Conservation (phyloP, 2,888 invertebrate genomes). For the Sarcophaga rosellei region DNA sequence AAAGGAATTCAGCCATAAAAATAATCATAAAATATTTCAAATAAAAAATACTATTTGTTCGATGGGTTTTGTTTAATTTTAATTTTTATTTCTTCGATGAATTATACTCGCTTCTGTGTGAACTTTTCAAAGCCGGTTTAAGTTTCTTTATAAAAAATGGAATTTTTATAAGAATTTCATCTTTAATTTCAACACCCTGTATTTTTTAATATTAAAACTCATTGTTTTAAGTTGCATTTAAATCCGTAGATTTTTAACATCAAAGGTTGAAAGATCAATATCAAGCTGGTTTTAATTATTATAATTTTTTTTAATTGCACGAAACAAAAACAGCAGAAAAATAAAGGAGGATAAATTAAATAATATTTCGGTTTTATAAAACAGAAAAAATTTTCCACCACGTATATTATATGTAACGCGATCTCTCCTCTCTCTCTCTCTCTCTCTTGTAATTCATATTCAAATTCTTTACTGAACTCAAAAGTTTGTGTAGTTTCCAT, state of each 20-base stretch:
- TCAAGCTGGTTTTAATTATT: constrained; percentile 3
- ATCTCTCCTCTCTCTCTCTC: too few relatives aligned
- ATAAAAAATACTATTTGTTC: too few relatives aligned
- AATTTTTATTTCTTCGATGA: too few relatives aligned
- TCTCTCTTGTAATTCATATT: constrained; percentile 16
- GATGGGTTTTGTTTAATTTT: too few relatives aligned
- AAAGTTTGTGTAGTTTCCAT: background rate
- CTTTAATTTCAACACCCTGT: background rate
- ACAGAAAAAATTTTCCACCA: too few relatives aligned
- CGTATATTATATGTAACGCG: too few relatives aligned
- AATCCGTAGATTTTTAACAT: background rate
- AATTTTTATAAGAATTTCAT: background rate
- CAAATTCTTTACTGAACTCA: constrained; percentile 47
- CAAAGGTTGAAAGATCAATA: constrained; percentile 28
- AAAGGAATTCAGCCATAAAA: too few relatives aligned
- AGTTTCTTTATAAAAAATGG: too few relatives aligned
- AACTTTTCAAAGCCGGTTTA: too few relatives aligned
- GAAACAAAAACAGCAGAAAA: background rate
- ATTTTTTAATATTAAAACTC: constrained; percentile 1
- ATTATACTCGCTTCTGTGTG: too few relatives aligned
- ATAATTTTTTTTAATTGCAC: constrained; percentile 14
- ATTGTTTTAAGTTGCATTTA: constrained; percentile 5
- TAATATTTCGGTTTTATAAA: background rate
- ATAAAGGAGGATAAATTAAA: too few relatives aligned
- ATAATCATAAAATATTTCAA: too few relatives aligned